phyloP scores from a whole-genome alignment of 2,888 invertebrate genomes.

The Drosophila borealis region DNA sequence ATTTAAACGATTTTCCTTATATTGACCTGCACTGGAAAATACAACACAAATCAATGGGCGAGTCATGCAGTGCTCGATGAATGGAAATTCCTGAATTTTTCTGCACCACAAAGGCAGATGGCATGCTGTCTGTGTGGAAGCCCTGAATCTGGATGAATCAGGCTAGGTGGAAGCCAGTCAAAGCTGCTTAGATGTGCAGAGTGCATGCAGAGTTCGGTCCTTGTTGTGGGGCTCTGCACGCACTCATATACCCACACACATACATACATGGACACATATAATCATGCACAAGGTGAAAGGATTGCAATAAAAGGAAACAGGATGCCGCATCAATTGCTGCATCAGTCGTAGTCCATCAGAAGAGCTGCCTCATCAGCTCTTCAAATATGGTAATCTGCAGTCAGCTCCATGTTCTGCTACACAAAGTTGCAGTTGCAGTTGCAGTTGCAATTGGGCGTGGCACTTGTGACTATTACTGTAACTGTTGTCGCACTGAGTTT shows the following conservation, averaged over 20 bases:
- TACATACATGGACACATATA: not conserved
- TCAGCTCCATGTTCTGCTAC: conserved; percentile 7
- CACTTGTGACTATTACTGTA: conserved; percentile 4
- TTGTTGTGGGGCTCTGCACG: not conserved
- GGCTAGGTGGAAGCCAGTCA: conserved; percentile 24
- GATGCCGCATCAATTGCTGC: conserved; percentile 4
- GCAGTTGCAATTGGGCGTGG: not conserved
- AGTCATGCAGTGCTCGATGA: conserved; percentile 3
- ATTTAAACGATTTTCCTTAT: not conserved
- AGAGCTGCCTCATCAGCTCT: conserved; percentile 35
- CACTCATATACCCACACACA: not conserved
- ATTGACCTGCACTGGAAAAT: not conserved
- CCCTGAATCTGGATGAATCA: conserved; percentile 13
- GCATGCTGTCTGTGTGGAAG: not conserved
- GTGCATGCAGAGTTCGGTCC: conserved; percentile 10
- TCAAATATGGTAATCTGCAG: conserved; percentile 60
- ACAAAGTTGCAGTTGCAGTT: conserved; percentile 1
- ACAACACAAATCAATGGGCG: conserved; percentile 1
- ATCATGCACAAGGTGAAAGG: conserved; percentile 1
- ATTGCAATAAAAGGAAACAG: conserved; percentile 6
- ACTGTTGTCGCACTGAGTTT: conserved; percentile 40
- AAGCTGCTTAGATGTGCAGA: conserved; percentile 29
- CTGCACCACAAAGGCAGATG: not conserved
- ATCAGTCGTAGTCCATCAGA: conserved; percentile 4
- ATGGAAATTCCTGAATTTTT: conserved; percentile 14